Conservation (phyloP, 2,797 vertebrate genomes). For the Kryptopterus vitreolus region DNA sequence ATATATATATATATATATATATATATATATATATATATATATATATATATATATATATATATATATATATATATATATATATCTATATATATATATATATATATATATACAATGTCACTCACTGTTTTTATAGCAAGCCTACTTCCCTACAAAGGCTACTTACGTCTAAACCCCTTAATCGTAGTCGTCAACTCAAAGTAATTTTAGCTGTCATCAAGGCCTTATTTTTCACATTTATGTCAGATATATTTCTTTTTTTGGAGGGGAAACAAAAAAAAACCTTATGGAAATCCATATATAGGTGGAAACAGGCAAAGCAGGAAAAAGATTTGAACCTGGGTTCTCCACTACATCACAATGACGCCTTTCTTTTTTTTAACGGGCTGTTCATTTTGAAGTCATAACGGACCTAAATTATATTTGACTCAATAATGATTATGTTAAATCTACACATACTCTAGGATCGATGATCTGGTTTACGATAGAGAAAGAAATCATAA, state of each 20-base stretch:
- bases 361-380: slow-evolving; percentile 28
- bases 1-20: too few relatives aligned
- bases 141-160: background rate
- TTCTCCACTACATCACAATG: background rate
- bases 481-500: background rate
- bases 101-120: background rate
- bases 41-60: too few relatives aligned
- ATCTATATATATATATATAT: too few relatives aligned
- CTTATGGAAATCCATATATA: background rate
- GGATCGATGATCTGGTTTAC: too few relatives aligned
- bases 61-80: too few relatives aligned
- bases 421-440: slow-evolving; percentile 12
- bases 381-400: slow-evolving; percentile 34
- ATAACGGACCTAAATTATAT: slow-evolving; percentile 41
- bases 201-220: background rate
- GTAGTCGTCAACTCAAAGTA: background rate
- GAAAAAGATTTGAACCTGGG: too few relatives aligned
- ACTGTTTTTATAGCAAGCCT: background rate
- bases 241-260: background rate
- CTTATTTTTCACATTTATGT: background rate
- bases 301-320: background rate
- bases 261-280: background rate
- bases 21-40: too few relatives aligned
- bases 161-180: background rate
- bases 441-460: background rate